These are phyloP conservation scores for Anser brachyrhynchus DNA, from an alignment of 2,113 vertebrate genomes.

Conservation along the genomic window DNA sequence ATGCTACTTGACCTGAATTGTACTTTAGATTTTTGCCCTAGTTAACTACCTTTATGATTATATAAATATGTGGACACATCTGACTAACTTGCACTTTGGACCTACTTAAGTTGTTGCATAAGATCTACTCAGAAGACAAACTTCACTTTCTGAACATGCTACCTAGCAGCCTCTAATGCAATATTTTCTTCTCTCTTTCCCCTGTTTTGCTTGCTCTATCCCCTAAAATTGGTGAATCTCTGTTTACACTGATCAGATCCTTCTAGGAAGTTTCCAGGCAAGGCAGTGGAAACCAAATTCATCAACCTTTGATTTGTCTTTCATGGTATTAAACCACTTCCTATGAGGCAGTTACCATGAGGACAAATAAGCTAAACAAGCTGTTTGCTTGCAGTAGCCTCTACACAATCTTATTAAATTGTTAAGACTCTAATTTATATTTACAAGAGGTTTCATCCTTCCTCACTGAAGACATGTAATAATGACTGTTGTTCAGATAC, in stretches of 20 bases:
- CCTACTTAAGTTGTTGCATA: constrained; percentile 7
- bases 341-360: not conserved
- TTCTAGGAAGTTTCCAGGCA: not conserved
- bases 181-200: not conserved
- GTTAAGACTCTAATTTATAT: not conserved
- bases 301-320: not conserved
- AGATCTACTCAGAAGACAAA: not conserved
- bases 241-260: not conserved
- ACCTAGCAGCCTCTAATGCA: not conserved
- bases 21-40: constrained; percentile 1
- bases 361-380: not conserved
- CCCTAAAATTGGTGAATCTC: not conserved
- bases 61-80: not conserved
- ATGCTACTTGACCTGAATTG: not conserved
- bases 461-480: not conserved
- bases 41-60: constrained; percentile 1
- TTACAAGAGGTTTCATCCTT: not conserved
- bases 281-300: not conserved
- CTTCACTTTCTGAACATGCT: not conserved
- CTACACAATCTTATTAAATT: not conserved
- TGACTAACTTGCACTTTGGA: constrained; percentile 40
- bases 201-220: not conserved
- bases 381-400: not conserved
- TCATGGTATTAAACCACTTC: not conserved
- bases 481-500: not conserved